Evolutionary conservation across 2,888 invertebrate species (phyloP).

Genomic region (Epistrophe grossulariae): DNA sequence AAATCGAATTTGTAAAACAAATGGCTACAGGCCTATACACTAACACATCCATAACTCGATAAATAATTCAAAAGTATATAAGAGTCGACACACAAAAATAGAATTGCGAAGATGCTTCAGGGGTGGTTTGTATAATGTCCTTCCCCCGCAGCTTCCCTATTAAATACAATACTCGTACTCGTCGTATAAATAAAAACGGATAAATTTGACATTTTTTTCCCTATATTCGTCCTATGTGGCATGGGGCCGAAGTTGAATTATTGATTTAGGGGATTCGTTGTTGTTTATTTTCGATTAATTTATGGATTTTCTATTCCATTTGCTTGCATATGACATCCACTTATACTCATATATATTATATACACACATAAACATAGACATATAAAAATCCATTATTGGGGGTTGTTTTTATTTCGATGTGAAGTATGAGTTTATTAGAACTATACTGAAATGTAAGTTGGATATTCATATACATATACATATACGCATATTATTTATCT

Average conservation of each 20-base stretch:
- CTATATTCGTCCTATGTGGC: neutral
- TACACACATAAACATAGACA: too few species aligned
- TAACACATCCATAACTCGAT: constrained; percentile 19
- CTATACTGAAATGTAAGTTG: neutral
- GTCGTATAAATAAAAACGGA: neutral
- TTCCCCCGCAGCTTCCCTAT: neutral
- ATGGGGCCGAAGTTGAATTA: constrained; percentile 55
- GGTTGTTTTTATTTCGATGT: constrained; percentile 3
- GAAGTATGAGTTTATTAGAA: neutral
- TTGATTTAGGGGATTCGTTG: constrained; percentile 53
- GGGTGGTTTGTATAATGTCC: neutral
- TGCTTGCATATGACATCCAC: constrained; percentile 28
- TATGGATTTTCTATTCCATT: constrained; percentile 53
- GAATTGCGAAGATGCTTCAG: constrained; percentile 21
- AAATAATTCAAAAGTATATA: constrained; percentile 54
- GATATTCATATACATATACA: too few species aligned
- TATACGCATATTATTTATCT: neutral
- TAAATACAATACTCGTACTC: neutral
- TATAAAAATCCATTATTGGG: too few species aligned
- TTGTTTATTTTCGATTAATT: constrained; percentile 70
- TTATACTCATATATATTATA: too few species aligned
- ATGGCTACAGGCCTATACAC: constrained; percentile 10
- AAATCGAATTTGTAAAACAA: constrained; percentile 21
- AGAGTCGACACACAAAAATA: constrained; percentile 50
- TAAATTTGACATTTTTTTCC: constrained; percentile 29